Percentiles rank a stretch among this genome's conserved stretches.
These are phyloP conservation scores for Mayetiola destructor DNA, from an alignment of 2,888 invertebrate genomes.

Conservation along the genomic window DNA sequence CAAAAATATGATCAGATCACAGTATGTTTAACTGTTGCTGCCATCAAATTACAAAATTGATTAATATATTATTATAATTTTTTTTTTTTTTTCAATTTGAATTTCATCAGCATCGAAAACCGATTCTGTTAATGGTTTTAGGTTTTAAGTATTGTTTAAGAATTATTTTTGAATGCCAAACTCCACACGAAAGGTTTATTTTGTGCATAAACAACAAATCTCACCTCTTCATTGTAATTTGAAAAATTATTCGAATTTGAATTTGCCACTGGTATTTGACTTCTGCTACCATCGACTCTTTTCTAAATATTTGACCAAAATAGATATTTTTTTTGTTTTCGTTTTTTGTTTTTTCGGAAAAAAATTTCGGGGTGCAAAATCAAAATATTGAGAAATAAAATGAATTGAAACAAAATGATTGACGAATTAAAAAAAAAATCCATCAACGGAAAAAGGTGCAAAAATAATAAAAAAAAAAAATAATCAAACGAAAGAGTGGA, in stretches of 20 bases:
- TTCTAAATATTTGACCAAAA: neutral
- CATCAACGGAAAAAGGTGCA: neutral
- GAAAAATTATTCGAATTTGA: slow-evolving; percentile 11
- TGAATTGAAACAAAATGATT: neutral
- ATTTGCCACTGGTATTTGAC: slow-evolving; percentile 13
- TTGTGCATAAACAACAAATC: slow-evolving; percentile 1
- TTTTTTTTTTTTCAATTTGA: too few relatives aligned
- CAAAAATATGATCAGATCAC: too few relatives aligned
- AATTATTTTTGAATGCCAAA: neutral
- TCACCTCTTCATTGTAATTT: slow-evolving; percentile 15
- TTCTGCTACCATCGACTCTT: slow-evolving; percentile 8
- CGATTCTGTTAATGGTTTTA: too few relatives aligned
- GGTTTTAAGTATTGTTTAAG: neutral
- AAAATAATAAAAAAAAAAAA: neutral
- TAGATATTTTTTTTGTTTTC: neutral
- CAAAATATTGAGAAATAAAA: neutral
- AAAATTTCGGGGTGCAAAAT: neutral
- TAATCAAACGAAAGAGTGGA: neutral
- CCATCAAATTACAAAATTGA: too few relatives aligned
- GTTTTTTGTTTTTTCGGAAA: neutral
- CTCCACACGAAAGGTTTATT: neutral
- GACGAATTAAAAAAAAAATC: neutral
- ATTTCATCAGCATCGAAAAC: too few relatives aligned
- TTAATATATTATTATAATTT: too few relatives aligned
- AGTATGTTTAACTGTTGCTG: too few relatives aligned